Conservation (phyloP, 1,140 invertebrate species). For the Saccostrea glomerata region DNA sequence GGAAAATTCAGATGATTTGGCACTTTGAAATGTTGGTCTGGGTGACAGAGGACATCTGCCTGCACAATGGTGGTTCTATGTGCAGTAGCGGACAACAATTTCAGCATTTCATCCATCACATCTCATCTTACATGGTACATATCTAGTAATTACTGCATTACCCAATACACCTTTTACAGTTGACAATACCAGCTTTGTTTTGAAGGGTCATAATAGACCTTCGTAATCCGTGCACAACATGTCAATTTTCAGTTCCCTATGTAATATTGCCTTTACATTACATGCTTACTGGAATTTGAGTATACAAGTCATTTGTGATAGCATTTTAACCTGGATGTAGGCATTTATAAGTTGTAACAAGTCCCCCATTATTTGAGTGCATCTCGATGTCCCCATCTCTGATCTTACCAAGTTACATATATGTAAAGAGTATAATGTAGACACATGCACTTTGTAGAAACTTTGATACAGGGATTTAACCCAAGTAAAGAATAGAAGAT, state of each 20-base stretch:
- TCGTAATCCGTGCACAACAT: neutral
- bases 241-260: constrained; percentile 16
- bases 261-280: constrained; percentile 21
- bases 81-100: neutral
- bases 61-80: constrained; percentile 19
- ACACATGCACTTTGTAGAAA: constrained; percentile 1
- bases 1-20: neutral
- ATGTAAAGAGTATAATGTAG: constrained; percentile 10
- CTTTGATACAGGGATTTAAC: neutral
- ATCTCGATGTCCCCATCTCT: neutral
- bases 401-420: constrained; percentile 23
- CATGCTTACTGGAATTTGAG: constrained; percentile 4
- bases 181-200: constrained; percentile 19
- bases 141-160: constrained; percentile 20
- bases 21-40: constrained; percentile 1
- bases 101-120: neutral
- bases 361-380: neutral
- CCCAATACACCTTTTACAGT: constrained; percentile 17
- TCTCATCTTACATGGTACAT: neutral
- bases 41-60: constrained; percentile 7
- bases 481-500: neutral
- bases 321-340: constrained; percentile 3
- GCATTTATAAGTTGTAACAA: neutral
- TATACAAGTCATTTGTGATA: constrained; percentile 32
- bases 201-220: neutral